Evolutionary conservation across 2,888 invertebrate species (phyloP).

Genomic region (Deroplatys truncata): DNA sequence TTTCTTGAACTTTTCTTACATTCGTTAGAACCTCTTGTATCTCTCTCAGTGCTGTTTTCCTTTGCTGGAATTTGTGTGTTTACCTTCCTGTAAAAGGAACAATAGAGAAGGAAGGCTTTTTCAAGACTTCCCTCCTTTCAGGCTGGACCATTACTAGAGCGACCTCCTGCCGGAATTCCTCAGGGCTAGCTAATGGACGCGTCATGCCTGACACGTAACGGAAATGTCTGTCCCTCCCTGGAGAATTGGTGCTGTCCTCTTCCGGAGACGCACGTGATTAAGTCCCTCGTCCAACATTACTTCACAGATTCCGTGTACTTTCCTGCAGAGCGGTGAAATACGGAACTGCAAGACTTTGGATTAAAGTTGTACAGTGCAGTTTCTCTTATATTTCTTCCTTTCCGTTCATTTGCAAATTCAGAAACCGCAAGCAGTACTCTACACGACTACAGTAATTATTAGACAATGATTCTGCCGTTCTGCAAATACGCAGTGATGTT

Average conservation of each 20-base stretch:
- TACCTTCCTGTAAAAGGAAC: not conserved
- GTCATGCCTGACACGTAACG: not conserved
- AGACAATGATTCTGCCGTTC: no score
- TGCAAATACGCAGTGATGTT: no score
- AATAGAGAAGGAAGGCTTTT: not conserved
- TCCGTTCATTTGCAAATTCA: no score
- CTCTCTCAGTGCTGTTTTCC: not conserved
- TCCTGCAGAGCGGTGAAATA: no score
- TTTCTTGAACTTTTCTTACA: not conserved
- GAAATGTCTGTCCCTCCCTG: not conserved
- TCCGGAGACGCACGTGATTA: not conserved
- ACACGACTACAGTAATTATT: no score
- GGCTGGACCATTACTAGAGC: not conserved
- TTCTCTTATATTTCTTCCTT: no score
- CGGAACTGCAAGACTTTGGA: no score
- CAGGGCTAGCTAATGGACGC: not conserved
- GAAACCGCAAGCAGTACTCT: no score
- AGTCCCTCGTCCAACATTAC: not conserved
- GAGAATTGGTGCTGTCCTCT: not conserved
- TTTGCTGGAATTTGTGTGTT: not conserved
- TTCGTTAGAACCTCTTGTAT: not conserved
- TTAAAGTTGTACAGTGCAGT: no score
- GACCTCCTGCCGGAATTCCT: not conserved
- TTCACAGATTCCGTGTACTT: not conserved
- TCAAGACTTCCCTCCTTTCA: not conserved